phyloP scores from a whole-genome alignment of 2,113 vertebrate species.

The Pelmatolapia mariae region DNA sequence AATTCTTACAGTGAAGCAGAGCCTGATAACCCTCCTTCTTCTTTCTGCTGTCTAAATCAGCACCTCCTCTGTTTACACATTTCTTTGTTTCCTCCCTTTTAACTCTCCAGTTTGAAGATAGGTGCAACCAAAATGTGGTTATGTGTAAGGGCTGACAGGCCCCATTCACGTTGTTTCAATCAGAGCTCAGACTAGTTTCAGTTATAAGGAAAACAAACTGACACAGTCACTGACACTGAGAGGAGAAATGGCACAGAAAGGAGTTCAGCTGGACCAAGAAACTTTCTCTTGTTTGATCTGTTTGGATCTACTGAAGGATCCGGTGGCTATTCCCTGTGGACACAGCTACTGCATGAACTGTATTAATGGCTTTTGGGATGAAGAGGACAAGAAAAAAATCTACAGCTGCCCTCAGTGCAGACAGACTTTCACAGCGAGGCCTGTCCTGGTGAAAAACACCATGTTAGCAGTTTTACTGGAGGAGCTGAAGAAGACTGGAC shows the following conservation, averaged over 20 bases:
- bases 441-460: neutral
- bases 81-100: neutral
- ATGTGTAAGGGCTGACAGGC: neutral
- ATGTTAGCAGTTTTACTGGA: neutral
- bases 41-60: neutral
- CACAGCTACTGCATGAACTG: neutral
- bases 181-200: neutral
- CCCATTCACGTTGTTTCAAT: neutral
- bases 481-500: neutral
- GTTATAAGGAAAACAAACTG: neutral
- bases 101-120: neutral
- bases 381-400: fast-evolving
- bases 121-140: neutral
- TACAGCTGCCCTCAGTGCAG: neutral
- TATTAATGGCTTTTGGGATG: fast-evolving
- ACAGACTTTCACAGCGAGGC: fast-evolving
- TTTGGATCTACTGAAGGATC: neutral
- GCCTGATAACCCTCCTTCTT: too few species aligned
- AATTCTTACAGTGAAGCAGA: neutral
- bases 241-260: neutral
- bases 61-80: neutral
- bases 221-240: neutral
- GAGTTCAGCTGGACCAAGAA: neutral
- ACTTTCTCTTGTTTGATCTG: neutral
- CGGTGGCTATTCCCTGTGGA: fast-evolving